phyloP scores from a whole-genome alignment of 2,888 invertebrate species.

The Therioaphis trifolii region DNA sequence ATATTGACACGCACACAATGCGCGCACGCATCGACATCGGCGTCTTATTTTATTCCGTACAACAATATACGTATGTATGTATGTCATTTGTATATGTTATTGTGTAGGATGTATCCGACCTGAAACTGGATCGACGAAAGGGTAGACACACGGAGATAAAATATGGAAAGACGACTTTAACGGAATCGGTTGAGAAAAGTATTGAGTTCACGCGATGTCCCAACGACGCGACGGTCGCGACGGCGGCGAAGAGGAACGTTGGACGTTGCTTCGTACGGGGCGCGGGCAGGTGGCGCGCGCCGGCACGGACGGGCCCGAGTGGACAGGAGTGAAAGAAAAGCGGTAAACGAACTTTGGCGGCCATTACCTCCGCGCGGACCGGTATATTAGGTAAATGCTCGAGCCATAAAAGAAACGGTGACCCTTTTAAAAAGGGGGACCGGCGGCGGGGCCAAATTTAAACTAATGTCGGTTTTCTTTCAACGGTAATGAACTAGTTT shows the following conservation, averaged over 20 bases:
- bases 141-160: too few species aligned
- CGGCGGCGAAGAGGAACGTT: not conserved
- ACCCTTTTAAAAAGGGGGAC: slow-evolving; percentile 15
- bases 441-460: slow-evolving; percentile 34
- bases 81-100: too few species aligned
- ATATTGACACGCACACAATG: too few species aligned
- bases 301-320: not conserved
- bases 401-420: slow-evolving; percentile 51
- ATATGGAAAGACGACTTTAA: too few species aligned
- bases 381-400: slow-evolving; percentile 49
- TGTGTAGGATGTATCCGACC: too few species aligned
- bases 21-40: too few species aligned
- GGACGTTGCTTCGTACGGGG: not conserved
- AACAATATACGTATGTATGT: too few species aligned
- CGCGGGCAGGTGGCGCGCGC: not conserved
- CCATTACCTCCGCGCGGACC: slow-evolving; percentile 23
- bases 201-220: not conserved
- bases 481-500: slow-evolving; percentile 62
- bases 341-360: slow-evolving; percentile 47
- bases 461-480: slow-evolving; percentile 62
- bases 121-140: too few species aligned
- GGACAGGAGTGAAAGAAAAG: not conserved
- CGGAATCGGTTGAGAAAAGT: too few species aligned
- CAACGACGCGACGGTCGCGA: too few species aligned
- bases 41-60: too few species aligned